Base-by-base conservation (phyloP, 2,113 vertebrate genomes). In the Naja naja region DNA sequence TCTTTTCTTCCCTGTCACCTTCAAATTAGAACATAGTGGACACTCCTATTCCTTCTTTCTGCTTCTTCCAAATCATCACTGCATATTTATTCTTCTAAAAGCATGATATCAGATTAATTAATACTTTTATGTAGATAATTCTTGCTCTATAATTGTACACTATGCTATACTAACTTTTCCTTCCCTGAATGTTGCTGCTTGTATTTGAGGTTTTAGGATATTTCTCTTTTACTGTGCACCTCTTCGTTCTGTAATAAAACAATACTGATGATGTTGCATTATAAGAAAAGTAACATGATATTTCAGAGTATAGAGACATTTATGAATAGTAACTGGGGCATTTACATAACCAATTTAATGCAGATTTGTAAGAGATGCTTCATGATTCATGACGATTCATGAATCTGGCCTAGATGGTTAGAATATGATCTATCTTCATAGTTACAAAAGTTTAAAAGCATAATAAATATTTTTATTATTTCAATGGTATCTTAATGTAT, bases 141-240 rank as follows among this genome's bases (percentile, higher is more conserved):
- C 2, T 95, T 95, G 86, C 93, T 60, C 34, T 20, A 1, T 91
- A 27, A 81, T 91, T 95, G 60, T 91, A 94, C 92, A 96, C 74
- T 43, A 94, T 93, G 96, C 7, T 81, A 94, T 93, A 96, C 96
- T 97, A 98, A 97, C 92, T 54, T 91, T 95, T 91, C 96, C 93
- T 12, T 96, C 91, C 94, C 96, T 91, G 81, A 53, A 47, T 93
- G 91, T 93, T 14, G 8, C 91, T 94, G 6, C 1, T 23, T 96
- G 69, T 92, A 43, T 0, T 58, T 49, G 27, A 88, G n/a, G 8
- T 93, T 89, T 94, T 0, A 91, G 94, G 58, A 11, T 39, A 43
- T 54, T 93, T 43, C 11, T 93, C 39, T 89, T 14, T 94, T 22
- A 91, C 30, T 54, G 25, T 53, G 10, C 87, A 22, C 45, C 20